These are phyloP conservation scores for Peribatodes rhomboidaria DNA, from an alignment of 2,888 invertebrate species.

Conservation along the genomic window DNA sequence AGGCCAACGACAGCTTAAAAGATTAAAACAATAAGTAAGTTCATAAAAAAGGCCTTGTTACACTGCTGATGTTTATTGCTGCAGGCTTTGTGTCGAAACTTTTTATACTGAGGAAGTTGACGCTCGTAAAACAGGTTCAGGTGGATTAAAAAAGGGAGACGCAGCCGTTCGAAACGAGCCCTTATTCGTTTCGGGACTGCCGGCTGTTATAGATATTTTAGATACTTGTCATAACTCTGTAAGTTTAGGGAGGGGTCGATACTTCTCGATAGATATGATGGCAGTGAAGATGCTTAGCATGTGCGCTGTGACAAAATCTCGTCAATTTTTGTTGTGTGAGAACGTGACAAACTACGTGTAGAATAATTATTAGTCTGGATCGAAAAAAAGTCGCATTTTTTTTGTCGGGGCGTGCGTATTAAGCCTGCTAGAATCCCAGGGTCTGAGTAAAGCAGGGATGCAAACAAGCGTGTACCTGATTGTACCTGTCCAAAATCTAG, in stretches of 20 bases:
- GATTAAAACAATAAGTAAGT: conserved; percentile 66
- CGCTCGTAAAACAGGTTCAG: conserved; percentile 79
- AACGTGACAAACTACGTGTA: too few species aligned
- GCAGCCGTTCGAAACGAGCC: conserved; percentile 40
- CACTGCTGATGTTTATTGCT: conserved; percentile 66
- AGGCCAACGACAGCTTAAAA: conserved; percentile 54
- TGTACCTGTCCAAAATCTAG: too few species aligned
- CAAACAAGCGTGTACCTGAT: too few species aligned
- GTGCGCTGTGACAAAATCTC: too few species aligned
- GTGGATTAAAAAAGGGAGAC: conserved; percentile 76
- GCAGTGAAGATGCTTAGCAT: too few species aligned
- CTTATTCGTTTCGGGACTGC: conserved; percentile 42
- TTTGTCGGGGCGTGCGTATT: too few species aligned
- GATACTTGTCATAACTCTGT: conserved; percentile 47
- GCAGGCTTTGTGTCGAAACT: conserved; percentile 71
- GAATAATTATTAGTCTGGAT: too few species aligned
- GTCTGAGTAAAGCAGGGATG: too few species aligned
- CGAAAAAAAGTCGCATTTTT: too few species aligned
- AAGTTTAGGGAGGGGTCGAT: conserved; percentile 41
- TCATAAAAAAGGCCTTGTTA: conserved; percentile 60
- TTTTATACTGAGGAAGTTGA: conserved; percentile 79
- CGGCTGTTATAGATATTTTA: conserved; percentile 46
- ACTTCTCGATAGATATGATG: not conserved
- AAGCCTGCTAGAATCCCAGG: too few species aligned
- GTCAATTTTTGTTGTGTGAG: too few species aligned